Evolutionary conservation across 1,140 invertebrate genomes (phyloP), one percentile per base, ranked within the genome.

Genomic region (Drosophila sp.): DNA sequence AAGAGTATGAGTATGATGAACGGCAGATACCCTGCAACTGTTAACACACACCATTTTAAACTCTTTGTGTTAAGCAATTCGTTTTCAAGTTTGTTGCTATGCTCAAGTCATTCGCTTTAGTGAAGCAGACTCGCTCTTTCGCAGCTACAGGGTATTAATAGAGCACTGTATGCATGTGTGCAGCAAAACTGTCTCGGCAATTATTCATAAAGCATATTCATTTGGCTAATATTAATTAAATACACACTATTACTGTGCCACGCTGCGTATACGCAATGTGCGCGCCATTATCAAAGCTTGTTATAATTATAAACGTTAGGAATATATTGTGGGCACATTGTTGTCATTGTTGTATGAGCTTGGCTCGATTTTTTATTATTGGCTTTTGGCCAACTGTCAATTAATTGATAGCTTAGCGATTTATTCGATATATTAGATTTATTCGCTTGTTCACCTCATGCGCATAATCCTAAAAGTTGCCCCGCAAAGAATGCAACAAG

Each of bases 161-260:
- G 6, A 16, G 45, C 7, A 5, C 13, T 21, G 25, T 48, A 29
- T 27, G 16, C 18, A 16, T 46, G 41, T 34, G 45, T 51, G 54
- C 34, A 48, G 6, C 11, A 27, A 27, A 18, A 32, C 51, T 66
- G 61, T 54, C 56, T 48, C 61, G 62, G 21, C 63, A 78, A 82
- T 82, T 83, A 79, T 82, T 83, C 78, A 84, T 78, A 86, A 77
- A 77, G 59, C 53, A 71, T 57, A 70, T 66, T 41, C 57, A 80
- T 61, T 84, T 71, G 43, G 16, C 74, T 75, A 81, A 81, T 87
- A 75, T 87, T 84, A 84, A 84, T 87, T 86, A 84, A 84, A 84
- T 87, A 78, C 69, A 70, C 51, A 63, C 67, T 74, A 71, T 74
- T 77, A 77, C 80, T 80, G 73, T 38, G 65, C 34, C 56, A 48